Conservation (phyloP, 2,888 invertebrate genomes). For the Zygogramma bicolorata region DNA sequence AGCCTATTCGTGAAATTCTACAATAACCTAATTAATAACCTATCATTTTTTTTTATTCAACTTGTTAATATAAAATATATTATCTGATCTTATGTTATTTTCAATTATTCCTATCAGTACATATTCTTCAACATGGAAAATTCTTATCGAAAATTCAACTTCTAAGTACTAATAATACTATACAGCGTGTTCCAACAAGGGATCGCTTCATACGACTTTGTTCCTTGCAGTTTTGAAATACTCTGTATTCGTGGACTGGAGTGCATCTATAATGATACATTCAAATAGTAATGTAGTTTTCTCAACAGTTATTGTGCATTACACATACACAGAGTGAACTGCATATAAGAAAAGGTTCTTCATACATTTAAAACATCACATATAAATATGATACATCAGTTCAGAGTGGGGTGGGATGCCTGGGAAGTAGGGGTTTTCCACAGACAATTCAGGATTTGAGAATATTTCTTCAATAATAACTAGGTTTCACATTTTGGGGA, state of each 20-base stretch:
- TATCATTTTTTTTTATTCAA: not conserved
- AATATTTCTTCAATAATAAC: too few relatives aligned
- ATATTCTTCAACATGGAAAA: slow-evolving; percentile 17
- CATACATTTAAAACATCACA: not conserved
- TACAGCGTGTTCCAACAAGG: not conserved
- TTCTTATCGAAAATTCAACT: not conserved
- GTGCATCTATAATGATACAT: slow-evolving; percentile 5
- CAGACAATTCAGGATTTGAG: too few relatives aligned
- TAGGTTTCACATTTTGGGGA: too few relatives aligned
- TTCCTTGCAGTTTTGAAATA: slow-evolving; percentile 9
- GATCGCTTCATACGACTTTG: not conserved
- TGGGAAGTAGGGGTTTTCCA: too few relatives aligned
- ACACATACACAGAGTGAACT: slow-evolving; percentile 2
- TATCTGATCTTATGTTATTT: slow-evolving; percentile 26
- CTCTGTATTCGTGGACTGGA: not conserved
- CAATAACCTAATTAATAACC: too few relatives aligned
- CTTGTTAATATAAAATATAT: slow-evolving; percentile 40
- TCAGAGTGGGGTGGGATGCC: too few relatives aligned
- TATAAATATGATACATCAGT: not conserved
- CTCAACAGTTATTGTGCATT: slow-evolving; percentile 11
- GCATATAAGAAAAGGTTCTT: not conserved
- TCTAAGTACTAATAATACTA: not conserved
- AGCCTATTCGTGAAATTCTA: too few relatives aligned
- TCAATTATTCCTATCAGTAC: slow-evolving; percentile 42
- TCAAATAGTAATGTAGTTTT: not conserved